Conservation (phyloP, 2,113 vertebrate species). For the Pelvicachromis taeniatus region DNA sequence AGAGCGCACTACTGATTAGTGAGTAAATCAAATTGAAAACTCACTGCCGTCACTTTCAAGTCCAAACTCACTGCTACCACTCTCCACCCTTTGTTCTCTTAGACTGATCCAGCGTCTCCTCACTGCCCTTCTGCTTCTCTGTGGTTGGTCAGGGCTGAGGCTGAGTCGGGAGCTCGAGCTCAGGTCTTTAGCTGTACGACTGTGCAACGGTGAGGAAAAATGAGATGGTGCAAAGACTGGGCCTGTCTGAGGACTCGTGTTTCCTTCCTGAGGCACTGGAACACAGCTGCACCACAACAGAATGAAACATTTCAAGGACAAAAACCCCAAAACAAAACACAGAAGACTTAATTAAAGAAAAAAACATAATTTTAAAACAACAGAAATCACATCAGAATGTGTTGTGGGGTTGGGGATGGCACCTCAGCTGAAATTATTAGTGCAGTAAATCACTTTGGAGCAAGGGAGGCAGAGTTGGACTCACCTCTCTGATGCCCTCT, state of each 20-base stretch:
- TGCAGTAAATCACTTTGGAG: not conserved
- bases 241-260: not conserved
- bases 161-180: not conserved
- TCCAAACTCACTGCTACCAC: slow-evolving; percentile 42
- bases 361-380: not conserved
- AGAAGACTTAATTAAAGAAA: not conserved
- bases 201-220: not conserved
- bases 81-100: slow-evolving; percentile 21
- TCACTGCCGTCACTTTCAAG: slow-evolving; percentile 48
- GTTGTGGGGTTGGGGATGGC: not conserved
- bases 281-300: not conserved
- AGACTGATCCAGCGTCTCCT: slow-evolving; percentile 17
- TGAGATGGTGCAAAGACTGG: not conserved
- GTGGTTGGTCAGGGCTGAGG: not conserved
- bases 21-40: not conserved
- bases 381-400: not conserved
- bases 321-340: not conserved
- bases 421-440: not conserved
- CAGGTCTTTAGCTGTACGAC: not conserved
- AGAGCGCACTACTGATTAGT: not conserved
- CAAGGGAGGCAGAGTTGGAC: not conserved
- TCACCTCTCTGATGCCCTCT: slow-evolving; percentile 67
- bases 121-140: not conserved
- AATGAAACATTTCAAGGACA: not conserved
- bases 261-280: not conserved